These are phyloP conservation scores for Stomatorhinus ivindoensis DNA, from an alignment of 2,113 vertebrate genomes.

Conservation along the genomic window DNA sequence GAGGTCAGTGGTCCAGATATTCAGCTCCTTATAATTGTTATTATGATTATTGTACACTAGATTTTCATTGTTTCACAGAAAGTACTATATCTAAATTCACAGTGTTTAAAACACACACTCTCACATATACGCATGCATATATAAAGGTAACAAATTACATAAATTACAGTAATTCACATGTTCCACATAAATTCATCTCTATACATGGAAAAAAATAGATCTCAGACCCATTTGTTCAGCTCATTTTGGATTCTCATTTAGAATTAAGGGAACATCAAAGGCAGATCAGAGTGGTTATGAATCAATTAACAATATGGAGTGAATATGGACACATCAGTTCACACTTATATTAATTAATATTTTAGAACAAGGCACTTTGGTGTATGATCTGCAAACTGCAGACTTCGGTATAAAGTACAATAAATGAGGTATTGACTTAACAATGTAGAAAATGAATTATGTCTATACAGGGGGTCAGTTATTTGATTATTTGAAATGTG, in stretches of 20 bases:
- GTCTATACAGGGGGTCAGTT: conserved; percentile 28
- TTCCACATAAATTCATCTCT: conserved; percentile 46
- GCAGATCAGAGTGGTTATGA: conserved; percentile 46
- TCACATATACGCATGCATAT: neutral
- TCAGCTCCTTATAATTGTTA: neutral
- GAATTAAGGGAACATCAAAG: conserved; percentile 64
- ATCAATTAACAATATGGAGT: conserved; percentile 67
- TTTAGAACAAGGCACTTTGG: conserved; percentile 59
- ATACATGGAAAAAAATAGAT: conserved; percentile 1
- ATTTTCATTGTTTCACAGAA: neutral
- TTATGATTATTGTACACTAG: too few relatives aligned
- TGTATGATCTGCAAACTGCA: conserved; percentile 58
- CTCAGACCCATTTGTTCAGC: conserved; percentile 49
- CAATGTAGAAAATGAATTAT: conserved; percentile 51
- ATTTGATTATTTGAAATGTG: conserved; percentile 56
- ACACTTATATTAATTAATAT: conserved; percentile 60
- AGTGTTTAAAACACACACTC: neutral
- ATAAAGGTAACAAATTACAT: neutral
- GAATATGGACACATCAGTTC: conserved; percentile 52
- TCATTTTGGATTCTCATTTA: conserved; percentile 54
- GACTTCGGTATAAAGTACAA: conserved; percentile 49
- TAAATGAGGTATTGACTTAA: conserved; percentile 62
- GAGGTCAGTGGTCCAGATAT: conserved; percentile 28
- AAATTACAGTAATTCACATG: conserved; percentile 37
- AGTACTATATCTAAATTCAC: neutral